Base-by-base conservation (phyloP, 1,140 invertebrate genomes). In the Hermatobates lingyangjiaoensis region DNA sequence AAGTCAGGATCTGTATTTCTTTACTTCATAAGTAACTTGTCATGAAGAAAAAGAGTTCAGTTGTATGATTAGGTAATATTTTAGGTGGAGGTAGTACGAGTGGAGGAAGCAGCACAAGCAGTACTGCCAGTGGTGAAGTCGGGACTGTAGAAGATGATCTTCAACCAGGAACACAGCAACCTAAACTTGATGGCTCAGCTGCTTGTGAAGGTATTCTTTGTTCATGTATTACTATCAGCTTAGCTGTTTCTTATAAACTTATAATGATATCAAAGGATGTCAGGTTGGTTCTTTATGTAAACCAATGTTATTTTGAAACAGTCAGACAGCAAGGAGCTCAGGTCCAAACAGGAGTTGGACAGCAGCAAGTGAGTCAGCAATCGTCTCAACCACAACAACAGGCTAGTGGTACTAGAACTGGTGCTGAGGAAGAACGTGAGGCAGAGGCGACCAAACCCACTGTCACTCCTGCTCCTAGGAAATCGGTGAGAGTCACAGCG, bases 361-460 rank as follows among this genome's bases (percentile, higher is more conserved):
- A n/a, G n/a, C n/a, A n/a, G n/a, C n/a, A n/a, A n/a, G n/a, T n/a
- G n/a, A n/a, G n/a, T 34, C 30, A 34, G 7, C 30, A 34, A n/a
- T n/a, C n/a, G n/a, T n/a, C n/a, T n/a, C n/a, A n/a, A n/a, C n/a
- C n/a, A n/a, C n/a, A n/a, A n/a, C n/a, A n/a, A n/a, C n/a, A n/a
- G n/a, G n/a, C n/a, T n/a, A n/a, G n/a, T n/a, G n/a, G n/a, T n/a
- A n/a, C n/a, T n/a, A n/a, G n/a, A n/a, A n/a, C n/a, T n/a, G n/a
- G n/a, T n/a, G n/a, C n/a, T n/a, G 77, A 80, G 59, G 80, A 82
- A 54, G 76, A 76, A 10, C 71, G 77, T 24, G 80, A 81, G 60
- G 77, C 76, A 3, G 79, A 81, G 64, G 66, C 66, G 21, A 20
- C 14, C 14, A 14, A 14, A 12, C 14, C 14, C 21, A 4, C 5